These are phyloP conservation scores for Nemoura dubitans DNA, from an alignment of 2,888 invertebrate species.

Conservation along the genomic window DNA sequence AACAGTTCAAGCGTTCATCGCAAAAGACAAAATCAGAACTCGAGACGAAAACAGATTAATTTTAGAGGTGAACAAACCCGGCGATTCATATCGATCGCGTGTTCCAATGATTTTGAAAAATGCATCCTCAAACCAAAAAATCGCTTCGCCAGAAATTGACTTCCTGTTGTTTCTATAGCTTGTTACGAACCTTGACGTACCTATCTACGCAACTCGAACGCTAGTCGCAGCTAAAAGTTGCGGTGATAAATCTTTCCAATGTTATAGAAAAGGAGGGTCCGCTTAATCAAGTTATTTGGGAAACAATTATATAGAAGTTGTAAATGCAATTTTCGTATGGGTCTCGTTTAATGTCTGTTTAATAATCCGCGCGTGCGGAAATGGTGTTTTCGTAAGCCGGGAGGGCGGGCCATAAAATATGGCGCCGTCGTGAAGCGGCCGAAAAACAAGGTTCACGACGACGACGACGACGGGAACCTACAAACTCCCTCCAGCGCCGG, in stretches of 20 bases:
- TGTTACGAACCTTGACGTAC: no score
- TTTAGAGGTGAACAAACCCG: not conserved
- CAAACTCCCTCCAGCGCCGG: not conserved
- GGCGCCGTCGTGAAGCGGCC: slow-evolving; percentile 21
- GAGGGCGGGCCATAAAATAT: slow-evolving; percentile 3
- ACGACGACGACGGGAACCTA: not conserved
- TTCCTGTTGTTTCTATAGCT: no score
- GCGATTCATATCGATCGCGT: no score
- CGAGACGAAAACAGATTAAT: not conserved
- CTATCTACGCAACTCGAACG: not conserved
- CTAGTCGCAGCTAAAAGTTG: slow-evolving; percentile 8
- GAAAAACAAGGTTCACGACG: slow-evolving; percentile 27
- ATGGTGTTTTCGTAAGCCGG: slow-evolving; percentile 29
- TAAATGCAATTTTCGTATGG: slow-evolving; percentile 40
- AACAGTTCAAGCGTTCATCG: not conserved
- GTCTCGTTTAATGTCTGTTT: slow-evolving; percentile 34
- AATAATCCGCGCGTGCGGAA: slow-evolving; percentile 26
- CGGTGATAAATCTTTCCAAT: slow-evolving; percentile 20
- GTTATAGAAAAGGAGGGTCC: not conserved
- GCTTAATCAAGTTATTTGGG: not conserved
- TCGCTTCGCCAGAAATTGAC: no score
- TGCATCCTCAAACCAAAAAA: no score
- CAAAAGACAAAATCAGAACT: not conserved
- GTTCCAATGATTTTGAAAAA: no score
- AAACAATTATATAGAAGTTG: slow-evolving; percentile 15